phyloP scores from a whole-genome alignment of 2,113 vertebrate genomes.

The Epinephelus moara region DNA sequence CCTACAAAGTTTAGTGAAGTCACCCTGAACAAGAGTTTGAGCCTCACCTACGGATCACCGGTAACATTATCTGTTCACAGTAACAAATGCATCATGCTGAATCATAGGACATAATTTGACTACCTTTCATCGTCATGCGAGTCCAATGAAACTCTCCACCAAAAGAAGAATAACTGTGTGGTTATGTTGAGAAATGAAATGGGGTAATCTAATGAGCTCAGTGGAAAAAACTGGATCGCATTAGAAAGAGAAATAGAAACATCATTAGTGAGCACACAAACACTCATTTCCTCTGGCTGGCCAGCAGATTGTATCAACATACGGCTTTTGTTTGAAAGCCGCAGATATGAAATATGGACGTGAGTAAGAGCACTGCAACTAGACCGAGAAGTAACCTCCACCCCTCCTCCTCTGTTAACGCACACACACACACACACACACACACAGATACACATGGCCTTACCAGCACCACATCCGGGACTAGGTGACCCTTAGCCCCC shows the following conservation, averaged over 20 bases:
- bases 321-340: slow-evolving; percentile 80
- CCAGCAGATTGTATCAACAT: slow-evolving; percentile 81
- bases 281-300: slow-evolving; percentile 74
- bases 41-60: neutral
- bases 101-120: slow-evolving; percentile 6
- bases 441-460: neutral
- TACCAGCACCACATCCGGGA: slow-evolving; percentile 54
- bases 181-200: slow-evolving; percentile 58
- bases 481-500: slow-evolving; percentile 53
- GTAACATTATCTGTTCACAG: neutral
- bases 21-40: neutral
- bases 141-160: slow-evolving; percentile 22
- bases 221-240: slow-evolving; percentile 64
- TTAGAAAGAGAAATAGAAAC: slow-evolving; percentile 74
- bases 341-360: slow-evolving; percentile 81
- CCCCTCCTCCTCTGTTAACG: slow-evolving; percentile 6
- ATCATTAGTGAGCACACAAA: slow-evolving; percentile 75
- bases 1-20: too few relatives aligned
- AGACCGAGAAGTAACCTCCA: slow-evolving; percentile 33
- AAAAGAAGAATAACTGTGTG: slow-evolving; percentile 39
- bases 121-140: slow-evolving; percentile 21
- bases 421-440: slow-evolving; percentile 22
- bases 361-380: slow-evolving; percentile 65
- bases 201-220: slow-evolving; percentile 58
- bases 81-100: slow-evolving; percentile 3